Evolutionary conservation across 2,888 invertebrate species (phyloP), one percentile per base, ranked within the genome.

Genomic region (Diarsia brunnea): DNA sequence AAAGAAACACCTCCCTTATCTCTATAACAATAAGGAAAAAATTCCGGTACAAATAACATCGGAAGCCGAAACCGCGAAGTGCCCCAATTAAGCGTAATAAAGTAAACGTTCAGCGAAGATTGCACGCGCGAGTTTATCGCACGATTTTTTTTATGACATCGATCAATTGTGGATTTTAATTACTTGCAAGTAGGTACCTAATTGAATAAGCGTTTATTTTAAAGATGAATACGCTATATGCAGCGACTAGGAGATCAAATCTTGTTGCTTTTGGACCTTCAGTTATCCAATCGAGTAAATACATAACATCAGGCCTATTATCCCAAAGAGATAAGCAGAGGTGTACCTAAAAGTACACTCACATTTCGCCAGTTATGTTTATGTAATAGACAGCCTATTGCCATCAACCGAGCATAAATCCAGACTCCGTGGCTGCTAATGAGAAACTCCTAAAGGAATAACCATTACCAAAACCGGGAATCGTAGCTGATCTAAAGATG

Each of bases 61-160:
- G 58, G 73, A 73, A 75, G 72, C 21, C 51, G 8, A 81, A 84
- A 87, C 84, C 81, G 65, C 87, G 51, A 67, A 45, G 38, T 61
- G 89, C 65, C 83, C 92, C 87, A 91, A 92, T 93, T 93, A 90
- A 88, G 88, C 85, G 89, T 84, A 88, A 89, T 92, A 93, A 93
- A 91, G 88, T 86, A 80, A 84, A 74, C 31, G 79, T 8, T 75
- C 21, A 31, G 64, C 21, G n/a, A 71, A n/a, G 51, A 76, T 63
- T 75, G 51, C 51, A 61, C 38, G 73, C 55, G 72, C 69, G 73
- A 71, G 27, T 84, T 68, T 21, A 60, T 55, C 21, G 61, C 38
- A 11, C n/a, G 63, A 68, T 45, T 70, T 84, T n/a, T 72, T 84
- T 79, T 64, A 24, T 58, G 24, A 51, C 21, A 60, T 8, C 19